phyloP scores from a whole-genome alignment of 2,797 vertebrate species.

The Rhyacichthys aspro region DNA sequence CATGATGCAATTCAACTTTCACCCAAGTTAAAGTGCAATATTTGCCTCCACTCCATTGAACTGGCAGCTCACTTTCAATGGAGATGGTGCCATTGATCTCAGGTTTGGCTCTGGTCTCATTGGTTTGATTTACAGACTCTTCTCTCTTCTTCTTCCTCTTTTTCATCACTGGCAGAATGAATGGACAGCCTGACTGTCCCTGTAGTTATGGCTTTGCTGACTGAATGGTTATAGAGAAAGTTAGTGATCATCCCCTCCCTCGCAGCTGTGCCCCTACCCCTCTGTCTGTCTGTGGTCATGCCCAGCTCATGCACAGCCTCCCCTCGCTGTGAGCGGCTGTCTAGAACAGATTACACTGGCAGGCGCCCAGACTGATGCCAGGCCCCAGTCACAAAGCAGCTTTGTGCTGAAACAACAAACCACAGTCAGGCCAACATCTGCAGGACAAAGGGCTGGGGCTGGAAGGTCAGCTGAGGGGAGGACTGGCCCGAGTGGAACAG shows the following conservation, averaged over 20 bases:
- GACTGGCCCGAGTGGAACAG: constrained; percentile 35
- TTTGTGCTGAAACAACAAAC: constrained; percentile 75
- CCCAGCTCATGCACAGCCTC: constrained; percentile 39
- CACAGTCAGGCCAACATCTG: constrained; percentile 72
- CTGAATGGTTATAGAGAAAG: background rate
- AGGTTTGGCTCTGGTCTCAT: no score
- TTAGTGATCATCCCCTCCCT: constrained; percentile 16
- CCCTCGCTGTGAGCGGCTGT: constrained; percentile 44
- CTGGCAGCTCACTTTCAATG: no score
- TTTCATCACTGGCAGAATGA: background rate
- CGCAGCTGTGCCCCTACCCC: constrained; percentile 32
- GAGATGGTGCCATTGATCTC: no score
- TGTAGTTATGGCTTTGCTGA: background rate
- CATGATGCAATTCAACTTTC: no score
- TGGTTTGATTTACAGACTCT: no score
- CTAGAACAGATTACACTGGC: constrained; percentile 73
- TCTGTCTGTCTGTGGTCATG: constrained; percentile 7
- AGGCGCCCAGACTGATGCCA: constrained; percentile 65
- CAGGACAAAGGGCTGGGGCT: constrained; percentile 47
- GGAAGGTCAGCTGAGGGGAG: constrained; percentile 34
- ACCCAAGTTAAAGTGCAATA: no score
- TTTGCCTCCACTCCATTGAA: no score
- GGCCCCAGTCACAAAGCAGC: constrained; percentile 64
- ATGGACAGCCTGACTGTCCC: background rate
- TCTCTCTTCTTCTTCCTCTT: no score